Conservation (phyloP, 2,888 invertebrate species). For the Orthonevra nobilis region DNA sequence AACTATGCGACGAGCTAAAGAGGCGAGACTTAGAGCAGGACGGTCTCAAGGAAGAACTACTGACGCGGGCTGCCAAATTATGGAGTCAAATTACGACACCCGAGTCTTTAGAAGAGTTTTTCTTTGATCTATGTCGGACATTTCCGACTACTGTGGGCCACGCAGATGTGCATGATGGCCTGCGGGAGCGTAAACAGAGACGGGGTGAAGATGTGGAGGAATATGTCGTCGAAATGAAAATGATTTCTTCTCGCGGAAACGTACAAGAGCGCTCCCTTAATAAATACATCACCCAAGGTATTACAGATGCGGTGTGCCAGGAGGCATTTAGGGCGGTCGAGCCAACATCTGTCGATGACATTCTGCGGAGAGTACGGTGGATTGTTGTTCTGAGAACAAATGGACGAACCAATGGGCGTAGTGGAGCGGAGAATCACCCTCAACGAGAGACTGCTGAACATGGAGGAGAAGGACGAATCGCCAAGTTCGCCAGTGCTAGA, state of each 20-base stretch:
- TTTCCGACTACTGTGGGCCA: too few species aligned
- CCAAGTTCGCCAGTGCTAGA: too few species aligned
- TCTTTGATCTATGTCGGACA: too few species aligned
- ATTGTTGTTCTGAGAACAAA: background rate
- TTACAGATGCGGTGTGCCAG: background rate
- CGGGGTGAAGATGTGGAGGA: too few species aligned
- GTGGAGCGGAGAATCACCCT: background rate
- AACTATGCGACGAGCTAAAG: constrained; percentile 1
- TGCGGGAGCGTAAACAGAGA: too few species aligned
- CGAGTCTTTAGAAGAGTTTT: too few species aligned
- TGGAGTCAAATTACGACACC: too few species aligned
- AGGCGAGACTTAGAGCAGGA: background rate
- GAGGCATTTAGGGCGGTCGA: background rate
- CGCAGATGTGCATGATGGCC: too few species aligned
- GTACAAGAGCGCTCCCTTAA: background rate
- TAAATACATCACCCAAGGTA: background rate
- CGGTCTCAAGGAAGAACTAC: background rate
- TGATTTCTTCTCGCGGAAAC: background rate
- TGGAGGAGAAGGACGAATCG: background rate
- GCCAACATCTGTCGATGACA: background rate
- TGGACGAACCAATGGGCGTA: too few species aligned
- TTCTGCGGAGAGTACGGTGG: too few species aligned
- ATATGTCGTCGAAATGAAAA: background rate
- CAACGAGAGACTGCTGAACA: too few species aligned
- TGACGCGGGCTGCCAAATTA: too few species aligned